Conservation (phyloP, 2,888 invertebrate genomes). For the Suillia variegata region DNA sequence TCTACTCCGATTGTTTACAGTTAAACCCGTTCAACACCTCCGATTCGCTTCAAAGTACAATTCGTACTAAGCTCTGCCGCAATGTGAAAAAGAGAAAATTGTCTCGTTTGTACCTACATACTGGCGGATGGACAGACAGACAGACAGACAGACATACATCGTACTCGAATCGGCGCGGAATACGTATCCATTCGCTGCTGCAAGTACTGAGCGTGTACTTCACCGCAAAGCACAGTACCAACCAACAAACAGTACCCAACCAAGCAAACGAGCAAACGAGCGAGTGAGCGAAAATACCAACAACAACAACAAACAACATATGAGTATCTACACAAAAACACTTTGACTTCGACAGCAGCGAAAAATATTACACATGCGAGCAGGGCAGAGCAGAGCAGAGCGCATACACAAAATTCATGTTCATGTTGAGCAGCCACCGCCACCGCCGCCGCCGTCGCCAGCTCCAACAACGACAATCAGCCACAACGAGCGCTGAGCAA, state of each 20-base stretch:
- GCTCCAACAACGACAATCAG: background rate
- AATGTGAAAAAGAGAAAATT: constrained; percentile 34
- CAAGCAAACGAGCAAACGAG: too few relatives aligned
- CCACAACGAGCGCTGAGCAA: background rate
- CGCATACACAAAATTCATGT: background rate
- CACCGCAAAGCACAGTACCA: background rate
- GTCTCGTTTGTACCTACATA: constrained; percentile 6
- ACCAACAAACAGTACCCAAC: background rate
- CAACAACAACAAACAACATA: too few relatives aligned
- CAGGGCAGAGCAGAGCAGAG: constrained; percentile 3
- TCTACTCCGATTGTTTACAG: constrained; percentile 8
- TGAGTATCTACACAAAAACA: background rate
- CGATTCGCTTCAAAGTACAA: constrained; percentile 52
- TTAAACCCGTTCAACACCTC: constrained; percentile 40
- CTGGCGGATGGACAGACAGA: background rate
- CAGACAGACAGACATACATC: too few relatives aligned
- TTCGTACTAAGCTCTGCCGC: constrained; percentile 44
- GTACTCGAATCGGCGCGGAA: too few relatives aligned
- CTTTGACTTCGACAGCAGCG: too few relatives aligned
- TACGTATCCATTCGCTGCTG: background rate
- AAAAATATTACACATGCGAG: background rate
- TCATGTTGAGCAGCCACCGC: background rate
- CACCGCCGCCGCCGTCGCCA: background rate
- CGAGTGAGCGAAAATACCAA: too few relatives aligned
- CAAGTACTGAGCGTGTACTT: constrained; percentile 3